These are phyloP conservation scores for Hypsopygia costalis DNA, from an alignment of 2,888 invertebrate genomes.

Conservation along the genomic window DNA sequence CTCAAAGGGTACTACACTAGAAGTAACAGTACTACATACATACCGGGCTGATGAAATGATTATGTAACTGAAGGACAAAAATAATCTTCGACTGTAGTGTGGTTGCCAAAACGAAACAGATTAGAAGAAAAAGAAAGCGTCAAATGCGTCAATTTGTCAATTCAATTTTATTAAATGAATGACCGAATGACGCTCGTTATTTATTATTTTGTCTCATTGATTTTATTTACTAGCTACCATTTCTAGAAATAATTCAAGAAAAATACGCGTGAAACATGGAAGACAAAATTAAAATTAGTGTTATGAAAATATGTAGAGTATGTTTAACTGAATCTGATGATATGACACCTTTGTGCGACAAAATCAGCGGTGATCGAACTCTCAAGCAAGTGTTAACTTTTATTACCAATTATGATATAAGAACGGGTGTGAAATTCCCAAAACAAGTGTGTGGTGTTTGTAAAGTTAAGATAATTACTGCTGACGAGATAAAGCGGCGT, in stretches of 20 bases:
- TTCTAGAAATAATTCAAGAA: neutral
- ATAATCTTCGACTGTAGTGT: too few relatives aligned
- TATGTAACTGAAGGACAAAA: too few relatives aligned
- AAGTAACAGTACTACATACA: too few relatives aligned
- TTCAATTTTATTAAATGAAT: too few relatives aligned
- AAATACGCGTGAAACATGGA: neutral
- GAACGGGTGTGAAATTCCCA: slow-evolving; percentile 43
- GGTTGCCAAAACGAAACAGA: too few relatives aligned
- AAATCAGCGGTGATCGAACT: slow-evolving; percentile 36
- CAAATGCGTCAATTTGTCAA: too few relatives aligned
- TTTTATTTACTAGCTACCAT: too few relatives aligned
- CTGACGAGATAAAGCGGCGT: slow-evolving; percentile 55
- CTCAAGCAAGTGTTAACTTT: slow-evolving; percentile 46
- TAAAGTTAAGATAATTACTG: slow-evolving; percentile 41
- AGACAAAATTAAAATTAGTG: slow-evolving; percentile 7
- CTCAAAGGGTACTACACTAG: too few relatives aligned
- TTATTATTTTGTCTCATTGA: too few relatives aligned
- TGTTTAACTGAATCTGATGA: slow-evolving; percentile 42
- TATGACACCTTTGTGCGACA: slow-evolving; percentile 45
- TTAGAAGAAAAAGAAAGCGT: too few relatives aligned
- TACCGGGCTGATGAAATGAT: too few relatives aligned
- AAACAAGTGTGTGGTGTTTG: slow-evolving; percentile 62
- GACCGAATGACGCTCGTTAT: too few relatives aligned
- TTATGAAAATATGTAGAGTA: slow-evolving; percentile 45
- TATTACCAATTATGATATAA: slow-evolving; percentile 46